A percentile compares a stretch with the other conserved stretches of the same genome.
Evolutionary conservation across 2,888 invertebrate genomes (phyloP).

Genomic region (Drosophila leonis): DNA sequence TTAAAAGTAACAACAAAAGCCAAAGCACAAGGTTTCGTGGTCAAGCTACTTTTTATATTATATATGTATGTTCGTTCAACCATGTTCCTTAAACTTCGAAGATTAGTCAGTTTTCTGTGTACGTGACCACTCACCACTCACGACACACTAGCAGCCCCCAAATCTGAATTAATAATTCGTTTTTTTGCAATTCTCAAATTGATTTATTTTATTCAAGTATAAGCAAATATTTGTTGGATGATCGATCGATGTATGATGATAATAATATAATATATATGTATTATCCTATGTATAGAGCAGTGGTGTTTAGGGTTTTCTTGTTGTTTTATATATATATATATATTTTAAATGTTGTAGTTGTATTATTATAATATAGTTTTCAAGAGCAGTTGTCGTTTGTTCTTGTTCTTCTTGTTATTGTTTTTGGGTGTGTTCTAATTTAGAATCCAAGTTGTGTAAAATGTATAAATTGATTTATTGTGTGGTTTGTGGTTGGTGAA

Average conservation of each 20-base stretch:
- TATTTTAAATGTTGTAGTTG: slow-evolving; percentile 35
- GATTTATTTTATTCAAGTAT: slow-evolving; percentile 70
- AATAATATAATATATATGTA: slow-evolving; percentile 77
- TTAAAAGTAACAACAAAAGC: too few relatives aligned
- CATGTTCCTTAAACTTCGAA: too few relatives aligned
- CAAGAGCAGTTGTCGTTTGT: slow-evolving; percentile 70
- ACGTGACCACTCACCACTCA: too few relatives aligned
- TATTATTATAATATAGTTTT: slow-evolving; percentile 62
- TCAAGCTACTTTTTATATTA: too few relatives aligned
- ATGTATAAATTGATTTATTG: slow-evolving; percentile 40
- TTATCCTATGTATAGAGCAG: slow-evolving; percentile 53
- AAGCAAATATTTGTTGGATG: slow-evolving; percentile 70
- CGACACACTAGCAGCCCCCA: neutral
- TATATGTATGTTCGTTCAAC: too few relatives aligned
- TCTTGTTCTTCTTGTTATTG: slow-evolving; percentile 29
- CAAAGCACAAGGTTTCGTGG: too few relatives aligned
- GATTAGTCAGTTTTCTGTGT: too few relatives aligned
- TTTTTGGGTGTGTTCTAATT: slow-evolving; percentile 61
- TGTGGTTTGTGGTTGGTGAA: slow-evolving; percentile 55
- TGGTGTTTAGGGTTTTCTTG: slow-evolving; percentile 41
- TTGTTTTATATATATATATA: slow-evolving; percentile 11
- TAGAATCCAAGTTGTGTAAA: slow-evolving; percentile 71
- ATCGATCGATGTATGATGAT: slow-evolving; percentile 69
- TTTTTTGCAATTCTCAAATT: slow-evolving; percentile 63
- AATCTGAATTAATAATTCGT: too few relatives aligned